phyloP scores from a whole-genome alignment of 2,113 vertebrate species.

The Promerops cafer region DNA sequence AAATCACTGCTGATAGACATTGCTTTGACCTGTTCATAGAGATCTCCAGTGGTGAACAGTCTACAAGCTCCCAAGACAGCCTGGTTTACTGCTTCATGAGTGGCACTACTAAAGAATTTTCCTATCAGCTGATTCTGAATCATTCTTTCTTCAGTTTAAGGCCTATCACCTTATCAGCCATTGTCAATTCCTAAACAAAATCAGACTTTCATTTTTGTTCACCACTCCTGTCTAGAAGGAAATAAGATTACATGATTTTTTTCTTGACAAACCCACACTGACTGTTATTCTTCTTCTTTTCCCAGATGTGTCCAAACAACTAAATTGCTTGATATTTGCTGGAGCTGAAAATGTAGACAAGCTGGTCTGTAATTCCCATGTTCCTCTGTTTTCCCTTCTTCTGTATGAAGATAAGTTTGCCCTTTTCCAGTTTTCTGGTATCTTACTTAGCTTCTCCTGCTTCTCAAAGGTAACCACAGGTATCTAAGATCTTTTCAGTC shows the following conservation, averaged over 20 bases:
- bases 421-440: not conserved
- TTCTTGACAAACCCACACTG: not conserved
- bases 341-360: not conserved
- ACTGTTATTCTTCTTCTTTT: not conserved
- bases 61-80: not conserved
- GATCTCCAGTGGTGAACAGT: not conserved
- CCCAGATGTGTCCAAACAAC: not conserved
- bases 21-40: not conserved
- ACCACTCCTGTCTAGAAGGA: not conserved
- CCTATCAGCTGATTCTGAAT: not conserved
- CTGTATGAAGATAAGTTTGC: not conserved
- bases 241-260: not conserved
- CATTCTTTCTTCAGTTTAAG: not conserved
- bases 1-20: not conserved
- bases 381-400: not conserved
- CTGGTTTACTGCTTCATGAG: not conserved
- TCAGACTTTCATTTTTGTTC: not conserved
- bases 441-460: not conserved
- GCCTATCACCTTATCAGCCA: not conserved
- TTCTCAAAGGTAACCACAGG: slow-evolving; percentile 14
- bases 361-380: not conserved
- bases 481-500: slow-evolving; percentile 20
- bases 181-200: not conserved
- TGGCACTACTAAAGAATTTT: not conserved
- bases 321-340: not conserved